These are phyloP conservation scores for Heloderma charlesbogerti DNA, from an alignment of 2,113 vertebrate species.

Conservation along the genomic window DNA sequence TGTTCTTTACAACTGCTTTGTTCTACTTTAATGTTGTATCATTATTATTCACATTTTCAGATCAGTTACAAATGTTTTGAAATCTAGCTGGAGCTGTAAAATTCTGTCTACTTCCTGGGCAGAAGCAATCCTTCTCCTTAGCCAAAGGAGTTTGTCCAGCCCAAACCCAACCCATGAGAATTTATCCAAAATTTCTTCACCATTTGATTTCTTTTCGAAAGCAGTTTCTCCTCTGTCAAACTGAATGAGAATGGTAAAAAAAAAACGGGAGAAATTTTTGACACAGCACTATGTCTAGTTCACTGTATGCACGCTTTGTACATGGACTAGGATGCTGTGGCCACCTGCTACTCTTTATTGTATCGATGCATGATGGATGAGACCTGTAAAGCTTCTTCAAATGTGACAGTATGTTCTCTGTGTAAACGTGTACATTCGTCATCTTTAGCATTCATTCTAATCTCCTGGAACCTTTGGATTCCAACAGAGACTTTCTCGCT, in stretches of 20 bases:
- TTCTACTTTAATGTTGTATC: constrained; percentile 3
- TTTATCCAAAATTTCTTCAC: no score
- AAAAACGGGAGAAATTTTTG: no score
- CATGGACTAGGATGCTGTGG: not conserved
- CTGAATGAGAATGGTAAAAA: no score
- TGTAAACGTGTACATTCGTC: not conserved
- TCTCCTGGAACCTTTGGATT: not conserved
- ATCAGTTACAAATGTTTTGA: constrained; percentile 26
- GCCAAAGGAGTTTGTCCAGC: not conserved
- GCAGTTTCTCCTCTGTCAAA: no score
- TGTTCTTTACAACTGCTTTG: constrained; percentile 14
- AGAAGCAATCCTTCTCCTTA: not conserved
- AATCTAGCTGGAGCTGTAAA: not conserved
- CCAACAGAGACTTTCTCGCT: no score
- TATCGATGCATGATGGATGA: not conserved
- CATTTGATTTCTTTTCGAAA: no score
- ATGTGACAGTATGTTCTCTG: not conserved
- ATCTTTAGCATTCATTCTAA: not conserved
- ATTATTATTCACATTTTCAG: constrained; percentile 13
- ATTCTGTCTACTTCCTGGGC: not conserved
- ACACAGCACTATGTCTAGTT: not conserved
- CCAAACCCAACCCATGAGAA: no score
- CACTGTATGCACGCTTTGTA: not conserved
- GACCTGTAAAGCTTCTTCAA: not conserved
- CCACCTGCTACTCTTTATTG: not conserved